phyloP scores from a whole-genome alignment of 2,113 vertebrate species.

The Actenoides hombroni region DNA sequence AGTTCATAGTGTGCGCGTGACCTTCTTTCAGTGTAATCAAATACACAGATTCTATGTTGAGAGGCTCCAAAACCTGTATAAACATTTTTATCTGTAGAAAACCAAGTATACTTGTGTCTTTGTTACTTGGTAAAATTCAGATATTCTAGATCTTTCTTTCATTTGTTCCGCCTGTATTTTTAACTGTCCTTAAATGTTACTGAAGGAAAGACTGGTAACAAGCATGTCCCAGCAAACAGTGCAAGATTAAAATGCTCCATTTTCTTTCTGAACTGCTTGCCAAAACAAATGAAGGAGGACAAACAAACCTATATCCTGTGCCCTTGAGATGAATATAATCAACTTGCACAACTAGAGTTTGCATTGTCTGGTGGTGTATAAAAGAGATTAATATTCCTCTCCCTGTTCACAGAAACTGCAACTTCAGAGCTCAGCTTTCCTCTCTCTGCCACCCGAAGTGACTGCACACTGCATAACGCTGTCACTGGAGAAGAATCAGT shows the following conservation, averaged over 20 bases:
- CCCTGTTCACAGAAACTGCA: neutral
- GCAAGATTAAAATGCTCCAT: neutral
- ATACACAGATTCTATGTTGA: neutral
- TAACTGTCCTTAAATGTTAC: neutral
- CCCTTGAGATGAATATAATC: neutral
- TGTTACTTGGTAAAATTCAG: neutral
- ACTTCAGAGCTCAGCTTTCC: neutral
- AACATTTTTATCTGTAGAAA: neutral
- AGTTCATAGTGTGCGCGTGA: neutral
- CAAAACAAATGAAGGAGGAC: slow-evolving; percentile 15
- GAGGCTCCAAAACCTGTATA: neutral
- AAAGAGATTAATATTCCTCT: neutral
- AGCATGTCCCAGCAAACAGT: neutral
- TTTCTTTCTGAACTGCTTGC: slow-evolving; percentile 1
- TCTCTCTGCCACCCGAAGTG: neutral
- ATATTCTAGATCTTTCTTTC: neutral
- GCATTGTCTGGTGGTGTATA: neutral
- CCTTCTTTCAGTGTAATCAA: neutral
- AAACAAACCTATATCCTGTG: slow-evolving; percentile 7
- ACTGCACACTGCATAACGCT: neutral
- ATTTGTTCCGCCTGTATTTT: neutral
- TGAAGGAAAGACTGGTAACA: neutral
- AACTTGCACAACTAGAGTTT: neutral
- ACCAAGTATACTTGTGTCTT: neutral
- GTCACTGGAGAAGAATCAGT: neutral